Evolutionary conservation across 1,140 invertebrate species (phyloP), one percentile per base, ranked within the genome.

Genomic region (Conopomorpha cramerella): DNA sequence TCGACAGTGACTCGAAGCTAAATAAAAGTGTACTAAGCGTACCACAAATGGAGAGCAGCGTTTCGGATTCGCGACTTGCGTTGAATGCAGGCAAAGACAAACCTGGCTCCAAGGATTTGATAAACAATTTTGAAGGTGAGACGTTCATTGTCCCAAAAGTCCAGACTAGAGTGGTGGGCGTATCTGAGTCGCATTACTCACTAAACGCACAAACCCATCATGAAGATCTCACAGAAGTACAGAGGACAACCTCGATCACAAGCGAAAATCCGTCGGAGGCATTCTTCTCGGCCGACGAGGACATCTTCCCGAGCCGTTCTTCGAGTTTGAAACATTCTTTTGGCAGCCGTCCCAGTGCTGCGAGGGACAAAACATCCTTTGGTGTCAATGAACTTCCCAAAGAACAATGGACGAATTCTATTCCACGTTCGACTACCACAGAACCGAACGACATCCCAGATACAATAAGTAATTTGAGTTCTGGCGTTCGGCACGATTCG

Each of bases 271-370:
- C 91, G 49, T 92, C 91, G 0, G 92, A 95, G 68, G 86, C 89
- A 15, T 95, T 93, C 74, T 94, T 92, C 53, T 94, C 92, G 0
- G 92, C 92, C 0, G 91, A 94, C 61, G 92, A 95, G 68, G 91
- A 93, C 51, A 83, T 81, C 72, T 87, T 70, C 31, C 82, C 83
- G 12, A 84, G 81, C 47, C 71, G 84, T 14, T 84, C 82, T 6
- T 87, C 84, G 0, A 87, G 84, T 45, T 71, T 87, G 26, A 78
- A 84, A 35, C 83, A 87, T 61, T 87, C 85, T 39, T 63, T 68
- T 47, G 52, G 80, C 11, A 77, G 70, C 48, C 68, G 81, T 8
- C 68, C 68, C 30, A 77, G 72, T 29, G 68, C 66, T 31, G 51
- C 49, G 1, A 66, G 52, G 56, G 68, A 76, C 15, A 72, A 67